Base-by-base conservation (phyloP, 2,113 vertebrate species). In the Centropristis striata region DNA sequence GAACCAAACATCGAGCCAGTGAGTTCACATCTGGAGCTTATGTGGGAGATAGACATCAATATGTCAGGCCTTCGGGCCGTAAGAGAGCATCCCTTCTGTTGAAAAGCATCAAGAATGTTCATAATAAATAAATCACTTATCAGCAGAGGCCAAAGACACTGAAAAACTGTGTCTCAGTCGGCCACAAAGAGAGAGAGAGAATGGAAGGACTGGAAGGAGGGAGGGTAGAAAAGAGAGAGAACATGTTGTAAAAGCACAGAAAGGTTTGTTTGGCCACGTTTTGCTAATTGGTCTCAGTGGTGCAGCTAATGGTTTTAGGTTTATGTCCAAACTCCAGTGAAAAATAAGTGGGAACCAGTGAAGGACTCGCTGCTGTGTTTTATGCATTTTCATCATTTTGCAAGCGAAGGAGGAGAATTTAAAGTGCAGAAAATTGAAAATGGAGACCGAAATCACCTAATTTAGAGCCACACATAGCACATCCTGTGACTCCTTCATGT, bases 241-340 rank as follows among this genome's bases (percentile, higher is more conserved):
- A 51, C 13, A 74, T 55, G 75, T 68, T 81, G 51, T 71, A 81
- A 85, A 90, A 73, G 55, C 39, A 63, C 77, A 36, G 32, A 27
- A 59, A 68, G 37, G 79, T 83, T 91, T 90, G 77, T 85, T 90
- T 86, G 75, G 72, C 82, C 55, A 59, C 20, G 10, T 88, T 85
- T 51, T 18, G 59, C 80, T 91, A 90, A 92, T 82, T 93, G 89
- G 90, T 89, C 88, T 89, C 86, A 44, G 51, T 49, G 76, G 89
- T 77, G 80, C 82, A 41, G 77, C 81, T 90, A 92, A 92, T 89
- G 68, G 78, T 91, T 92, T 89, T 85, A 85, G 54, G 71, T 92
- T 90, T 88, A 84, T 69, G 61, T 75, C 71, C 59, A 60, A 74
- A 42, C 59, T 80, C 59, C 27, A 50, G 63, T 75, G 71, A 71